Conservation (phyloP, 30 jellyfish, hydroid and myxozoan genomes). For the Aurelia sp. region DNA sequence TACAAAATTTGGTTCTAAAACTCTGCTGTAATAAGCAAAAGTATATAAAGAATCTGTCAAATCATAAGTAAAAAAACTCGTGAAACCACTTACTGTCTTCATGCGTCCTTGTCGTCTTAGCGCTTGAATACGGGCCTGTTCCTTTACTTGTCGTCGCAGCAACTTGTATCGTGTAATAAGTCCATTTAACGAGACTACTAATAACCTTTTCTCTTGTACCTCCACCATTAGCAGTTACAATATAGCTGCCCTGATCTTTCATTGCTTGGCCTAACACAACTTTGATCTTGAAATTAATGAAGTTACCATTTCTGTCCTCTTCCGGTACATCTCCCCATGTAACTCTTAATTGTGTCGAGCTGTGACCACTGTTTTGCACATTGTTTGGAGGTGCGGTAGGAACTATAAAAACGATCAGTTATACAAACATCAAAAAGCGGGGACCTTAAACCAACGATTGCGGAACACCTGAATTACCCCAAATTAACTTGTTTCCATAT, state of each 20-base stretch:
- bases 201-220: background rate
- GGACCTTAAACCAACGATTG: too few species aligned
- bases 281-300: constrained; percentile 55
- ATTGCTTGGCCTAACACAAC: constrained; percentile 16
- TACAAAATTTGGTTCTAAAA: too few species aligned
- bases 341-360: constrained; percentile 22
- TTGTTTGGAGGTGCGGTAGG: constrained; percentile 61
- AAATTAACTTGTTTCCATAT: too few species aligned
- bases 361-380: background rate
- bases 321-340: constrained; percentile 44
- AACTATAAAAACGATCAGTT: constrained; percentile 2
- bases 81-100: constrained; percentile 45
- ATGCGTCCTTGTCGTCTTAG: constrained; percentile 31
- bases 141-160: constrained; percentile 71
- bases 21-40: too few species aligned
- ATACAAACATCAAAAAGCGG: too few species aligned
- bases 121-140: constrained; percentile 35
- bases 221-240: constrained; percentile 6
- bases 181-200: constrained; percentile 24
- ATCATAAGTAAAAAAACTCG: too few species aligned
- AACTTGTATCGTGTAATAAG: constrained; percentile 44
- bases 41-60: background rate
- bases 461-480: too few species aligned
- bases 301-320: constrained; percentile 43
- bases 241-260: background rate